Percentiles rank a stretch among this genome's conserved stretches.
Evolutionary conservation across 2,797 vertebrate species (phyloP).

Genomic region (Echiichthys vipera): DNA sequence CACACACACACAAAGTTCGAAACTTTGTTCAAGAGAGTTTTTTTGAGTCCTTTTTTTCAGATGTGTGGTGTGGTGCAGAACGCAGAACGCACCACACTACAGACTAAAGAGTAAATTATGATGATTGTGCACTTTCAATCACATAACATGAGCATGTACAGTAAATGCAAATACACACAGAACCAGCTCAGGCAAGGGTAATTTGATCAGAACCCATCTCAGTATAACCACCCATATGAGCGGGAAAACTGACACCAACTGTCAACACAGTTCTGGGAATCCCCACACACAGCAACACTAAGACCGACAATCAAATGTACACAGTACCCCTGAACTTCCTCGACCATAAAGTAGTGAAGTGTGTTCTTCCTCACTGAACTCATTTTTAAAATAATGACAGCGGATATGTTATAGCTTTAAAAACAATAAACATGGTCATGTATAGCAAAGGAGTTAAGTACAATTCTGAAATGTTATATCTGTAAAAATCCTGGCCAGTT

Average conservation of each 20-base stretch:
- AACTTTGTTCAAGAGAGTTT: background rate
- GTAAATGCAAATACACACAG: slow-evolving; percentile 21
- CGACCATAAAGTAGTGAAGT: background rate
- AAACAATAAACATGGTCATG: too few species aligned
- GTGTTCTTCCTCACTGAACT: background rate
- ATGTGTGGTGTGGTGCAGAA: background rate
- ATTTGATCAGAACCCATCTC: slow-evolving; percentile 42
- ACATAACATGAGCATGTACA: background rate
- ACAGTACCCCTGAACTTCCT: slow-evolving; percentile 9
- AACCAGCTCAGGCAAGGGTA: slow-evolving; percentile 19
- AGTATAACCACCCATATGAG: slow-evolving; percentile 29
- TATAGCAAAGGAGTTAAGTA: too few species aligned
- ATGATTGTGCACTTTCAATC: background rate
- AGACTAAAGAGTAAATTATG: slow-evolving; percentile 7
- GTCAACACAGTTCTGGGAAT: slow-evolving; percentile 64
- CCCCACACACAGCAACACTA: slow-evolving; percentile 38
- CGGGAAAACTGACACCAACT: slow-evolving; percentile 46
- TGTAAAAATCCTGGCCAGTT: too few species aligned
- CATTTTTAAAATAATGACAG: background rate
- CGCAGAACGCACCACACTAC: background rate
- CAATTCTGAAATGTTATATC: too few species aligned
- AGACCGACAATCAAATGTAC: background rate
- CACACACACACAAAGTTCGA: background rate
- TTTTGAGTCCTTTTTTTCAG: background rate
- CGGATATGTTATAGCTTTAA: background rate